Conservation (phyloP, 2,888 invertebrate species). For the Eristalis arbustorum region DNA sequence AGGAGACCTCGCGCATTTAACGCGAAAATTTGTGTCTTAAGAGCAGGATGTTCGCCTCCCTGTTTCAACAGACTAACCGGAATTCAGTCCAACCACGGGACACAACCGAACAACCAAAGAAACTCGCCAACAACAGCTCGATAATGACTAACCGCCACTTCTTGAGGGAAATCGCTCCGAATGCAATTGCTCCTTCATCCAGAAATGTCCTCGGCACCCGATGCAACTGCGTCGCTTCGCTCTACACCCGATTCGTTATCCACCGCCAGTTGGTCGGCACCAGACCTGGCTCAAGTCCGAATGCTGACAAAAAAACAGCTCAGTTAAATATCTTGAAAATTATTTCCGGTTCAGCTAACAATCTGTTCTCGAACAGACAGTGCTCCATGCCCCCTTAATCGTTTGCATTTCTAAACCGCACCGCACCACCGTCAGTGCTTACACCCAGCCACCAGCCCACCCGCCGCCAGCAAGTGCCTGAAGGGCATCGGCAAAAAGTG, state of each 20-base stretch:
- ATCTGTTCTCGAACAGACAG: conserved; percentile 13
- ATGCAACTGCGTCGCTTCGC: not conserved
- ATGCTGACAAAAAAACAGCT: not conserved
- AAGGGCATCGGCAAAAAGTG: conserved; percentile 17
- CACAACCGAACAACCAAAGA: not conserved
- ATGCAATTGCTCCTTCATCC: not conserved
- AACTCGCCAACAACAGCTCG: not conserved
- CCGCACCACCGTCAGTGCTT: conserved; percentile 1
- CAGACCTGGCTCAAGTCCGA: not conserved
- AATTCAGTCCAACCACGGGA: not conserved
- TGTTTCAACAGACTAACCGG: not conserved
- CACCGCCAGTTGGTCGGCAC: not conserved
- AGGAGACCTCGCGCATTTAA: not conserved
- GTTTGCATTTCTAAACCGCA: conserved; percentile 52
- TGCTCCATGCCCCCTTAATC: conserved; percentile 30
- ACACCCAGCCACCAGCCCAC: not conserved
- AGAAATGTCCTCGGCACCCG: not conserved
- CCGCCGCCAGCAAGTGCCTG: not conserved
- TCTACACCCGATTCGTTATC: not conserved
- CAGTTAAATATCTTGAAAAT: not conserved
- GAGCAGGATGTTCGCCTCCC: too few species aligned
- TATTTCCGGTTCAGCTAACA: conserved; percentile 19
- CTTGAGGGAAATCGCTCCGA: not conserved
- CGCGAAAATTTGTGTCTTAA: not conserved
- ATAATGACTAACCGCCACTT: too few species aligned